Base-by-base conservation (phyloP, 2,888 invertebrate genomes). In the Formica aserva region DNA sequence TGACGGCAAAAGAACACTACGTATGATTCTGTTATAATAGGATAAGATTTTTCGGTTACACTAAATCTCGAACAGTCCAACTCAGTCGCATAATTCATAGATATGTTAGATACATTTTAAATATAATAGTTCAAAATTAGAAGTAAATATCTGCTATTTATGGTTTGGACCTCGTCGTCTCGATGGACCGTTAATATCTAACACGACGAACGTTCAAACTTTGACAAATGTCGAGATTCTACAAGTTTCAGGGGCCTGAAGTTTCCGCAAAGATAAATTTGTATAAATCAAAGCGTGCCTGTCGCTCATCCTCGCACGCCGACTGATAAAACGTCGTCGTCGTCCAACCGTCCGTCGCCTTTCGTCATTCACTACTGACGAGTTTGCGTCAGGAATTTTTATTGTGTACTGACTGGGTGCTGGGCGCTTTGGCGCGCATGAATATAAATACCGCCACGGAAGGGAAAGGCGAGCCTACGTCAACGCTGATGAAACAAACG, bases 401-500 rank as follows among this genome's bases (percentile, higher is more conserved):
- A 91, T 91, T 91, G 92, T 92, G 87, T n/a, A 8, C n/a, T 52
- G 52, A 85, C 83, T 48, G 72, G 76, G 87, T 83, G 87, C 86
- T 32, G 32, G 32, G 78, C 86, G 78, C 69, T 69, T 57, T 83
- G 82, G 75, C 48, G 32, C 41, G 90, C 91, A 93, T 92, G 91
- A 90, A 91, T 91, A 91, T 92, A 91, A 92, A 92, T 92, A 91
- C 92, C 89, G 87, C 85, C 45, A 52, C 82, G 67, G 67, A 82
- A 69, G 67, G 90, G 74, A 88, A 82, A 83, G 86, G 6, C 63
- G 85, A 87, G 67, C 84, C 84, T 81, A 90, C 88, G 90, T 88
- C 88, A 85, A 86, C 78, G 88, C 77, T 82, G 86, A 84, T 86
- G 91, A 91, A 92, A 92, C 90, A 89, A 88, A 83, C 88, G 85